A percentile compares a stretch with the other conserved stretches of the same genome.
phyloP scores from a whole-genome alignment of 2,113 vertebrate species.

The Strix aluco region DNA sequence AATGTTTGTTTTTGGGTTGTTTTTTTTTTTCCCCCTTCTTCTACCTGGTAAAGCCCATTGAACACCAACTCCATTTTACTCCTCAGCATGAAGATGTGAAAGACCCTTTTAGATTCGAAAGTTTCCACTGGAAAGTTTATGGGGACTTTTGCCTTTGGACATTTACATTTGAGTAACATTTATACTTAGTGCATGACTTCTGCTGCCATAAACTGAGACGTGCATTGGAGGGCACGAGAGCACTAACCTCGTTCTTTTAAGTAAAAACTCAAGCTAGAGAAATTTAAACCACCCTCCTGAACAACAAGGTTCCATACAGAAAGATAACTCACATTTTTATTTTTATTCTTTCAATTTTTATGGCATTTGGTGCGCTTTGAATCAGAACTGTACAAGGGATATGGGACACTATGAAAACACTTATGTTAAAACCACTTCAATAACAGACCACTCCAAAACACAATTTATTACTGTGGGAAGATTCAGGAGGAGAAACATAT shows the following conservation, averaged over 20 bases:
- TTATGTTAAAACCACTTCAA: background rate
- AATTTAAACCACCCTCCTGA: background rate
- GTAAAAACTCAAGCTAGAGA: background rate
- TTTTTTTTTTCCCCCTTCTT: too few relatives aligned
- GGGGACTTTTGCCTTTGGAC: background rate
- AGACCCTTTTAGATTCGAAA: background rate
- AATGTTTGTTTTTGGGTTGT: too few relatives aligned
- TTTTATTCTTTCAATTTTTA: background rate
- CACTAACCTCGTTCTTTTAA: background rate
- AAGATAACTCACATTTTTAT: background rate
- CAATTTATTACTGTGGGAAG: background rate
- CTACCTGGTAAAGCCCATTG: background rate
- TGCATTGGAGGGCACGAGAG: background rate
- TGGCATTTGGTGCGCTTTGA: background rate
- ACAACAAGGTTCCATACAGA: background rate
- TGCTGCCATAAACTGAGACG: background rate
- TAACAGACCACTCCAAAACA: background rate
- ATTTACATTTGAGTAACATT: background rate
- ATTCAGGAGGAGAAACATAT: background rate
- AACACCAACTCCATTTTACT: background rate
- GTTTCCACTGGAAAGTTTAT: background rate
- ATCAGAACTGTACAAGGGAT: background rate
- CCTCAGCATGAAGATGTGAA: background rate
- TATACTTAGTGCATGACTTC: background rate
- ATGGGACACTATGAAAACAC: background rate